Percentiles rank a stretch among this genome's conserved stretches.
Evolutionary conservation across 2,888 invertebrate genomes (phyloP).

Genomic region (Epirrhoe alternata): DNA sequence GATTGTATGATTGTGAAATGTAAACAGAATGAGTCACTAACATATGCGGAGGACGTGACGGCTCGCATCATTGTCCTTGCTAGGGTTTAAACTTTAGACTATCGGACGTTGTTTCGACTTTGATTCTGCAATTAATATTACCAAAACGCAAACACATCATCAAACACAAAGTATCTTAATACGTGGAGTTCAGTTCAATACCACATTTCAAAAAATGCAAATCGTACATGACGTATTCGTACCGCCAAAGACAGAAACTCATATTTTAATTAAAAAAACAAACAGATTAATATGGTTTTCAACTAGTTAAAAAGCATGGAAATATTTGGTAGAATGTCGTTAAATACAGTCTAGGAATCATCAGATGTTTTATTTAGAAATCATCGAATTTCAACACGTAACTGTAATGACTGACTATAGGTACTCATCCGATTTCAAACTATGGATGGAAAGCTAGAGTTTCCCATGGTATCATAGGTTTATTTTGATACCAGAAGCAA

Average conservation of each 20-base stretch:
- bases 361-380: no score
- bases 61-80: slow-evolving; percentile 5
- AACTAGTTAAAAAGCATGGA: no score
- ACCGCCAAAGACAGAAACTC: background rate
- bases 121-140: background rate
- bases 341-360: no score
- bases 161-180: slow-evolving; percentile 2
- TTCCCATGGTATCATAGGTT: no score
- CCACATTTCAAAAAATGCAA: background rate
- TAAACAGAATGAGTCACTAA: background rate
- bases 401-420: no score
- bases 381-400: no score
- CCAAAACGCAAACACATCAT: background rate
- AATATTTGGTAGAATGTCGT: no score
- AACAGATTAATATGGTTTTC: no score
- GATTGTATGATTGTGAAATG: no score
- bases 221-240: background rate
- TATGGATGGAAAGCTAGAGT: no score
- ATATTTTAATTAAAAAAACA: background rate
- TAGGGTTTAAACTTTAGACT: slow-evolving; percentile 2
- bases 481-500: no score
- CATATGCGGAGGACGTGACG: slow-evolving; percentile 8
- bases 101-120: slow-evolving; percentile 1
- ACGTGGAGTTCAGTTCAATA: slow-evolving; percentile 9
- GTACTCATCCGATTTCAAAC: no score